A percentile compares a stretch with the other conserved stretches of the same genome.
Conservation (phyloP, 2,113 vertebrate species). For the Sakesphorus luctuosus region DNA sequence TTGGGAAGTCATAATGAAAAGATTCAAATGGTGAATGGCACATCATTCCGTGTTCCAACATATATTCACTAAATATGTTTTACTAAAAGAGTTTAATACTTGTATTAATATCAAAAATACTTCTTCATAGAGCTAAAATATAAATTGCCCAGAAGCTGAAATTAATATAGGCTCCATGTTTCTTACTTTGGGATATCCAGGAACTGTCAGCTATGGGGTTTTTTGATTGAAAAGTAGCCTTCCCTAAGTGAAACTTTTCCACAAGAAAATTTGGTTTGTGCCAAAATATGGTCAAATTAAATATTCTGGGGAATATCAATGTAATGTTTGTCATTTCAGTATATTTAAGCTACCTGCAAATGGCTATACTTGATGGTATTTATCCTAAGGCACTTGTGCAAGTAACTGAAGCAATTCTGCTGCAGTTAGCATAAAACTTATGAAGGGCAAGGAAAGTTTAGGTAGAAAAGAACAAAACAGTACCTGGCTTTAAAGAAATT, state of each 20-base stretch:
- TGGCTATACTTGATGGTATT: background rate
- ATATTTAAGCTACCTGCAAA: background rate
- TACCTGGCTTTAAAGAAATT: background rate
- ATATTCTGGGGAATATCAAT: background rate
- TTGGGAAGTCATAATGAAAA: background rate
- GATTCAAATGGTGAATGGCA: background rate
- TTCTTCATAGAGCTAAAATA: background rate
- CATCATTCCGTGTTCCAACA: rapidly evolving
- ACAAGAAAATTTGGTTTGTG: background rate
- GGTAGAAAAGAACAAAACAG: background rate
- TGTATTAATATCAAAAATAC: background rate
- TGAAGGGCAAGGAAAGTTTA: background rate
- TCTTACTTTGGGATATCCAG: background rate
- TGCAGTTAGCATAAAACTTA: background rate
- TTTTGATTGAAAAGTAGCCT: background rate
- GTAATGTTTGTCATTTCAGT: background rate
- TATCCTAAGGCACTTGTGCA: background rate
- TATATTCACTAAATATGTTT: background rate
- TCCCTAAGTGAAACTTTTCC: background rate
- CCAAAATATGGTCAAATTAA: background rate
- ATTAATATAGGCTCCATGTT: background rate
- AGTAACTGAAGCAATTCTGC: background rate
- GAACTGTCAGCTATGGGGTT: background rate
- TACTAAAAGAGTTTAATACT: background rate
- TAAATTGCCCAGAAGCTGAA: background rate